Evolutionary conservation across 2,888 invertebrate species (phyloP).

Genomic region (Perizoma flavofasciatum): DNA sequence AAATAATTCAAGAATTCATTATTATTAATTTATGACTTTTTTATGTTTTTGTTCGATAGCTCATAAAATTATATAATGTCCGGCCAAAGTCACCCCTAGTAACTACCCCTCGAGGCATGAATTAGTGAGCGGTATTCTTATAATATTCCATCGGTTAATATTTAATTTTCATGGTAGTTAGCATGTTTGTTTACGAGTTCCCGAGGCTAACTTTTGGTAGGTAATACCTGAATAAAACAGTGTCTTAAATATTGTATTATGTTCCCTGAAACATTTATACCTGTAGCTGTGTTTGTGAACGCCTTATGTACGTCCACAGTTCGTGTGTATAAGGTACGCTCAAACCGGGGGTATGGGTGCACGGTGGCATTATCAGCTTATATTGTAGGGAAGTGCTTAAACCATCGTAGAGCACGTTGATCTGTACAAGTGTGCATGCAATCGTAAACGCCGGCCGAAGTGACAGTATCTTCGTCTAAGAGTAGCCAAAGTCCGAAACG

Average conservation of each 20-base stretch:
- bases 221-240: conserved; percentile 27
- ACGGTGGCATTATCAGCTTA: too few relatives aligned
- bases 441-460: too few relatives aligned
- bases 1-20: too few relatives aligned
- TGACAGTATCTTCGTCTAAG: too few relatives aligned
- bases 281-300: neutral
- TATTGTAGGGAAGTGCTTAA: too few relatives aligned
- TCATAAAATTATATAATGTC: neutral
- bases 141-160: conserved; percentile 32
- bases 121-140: conserved; percentile 30
- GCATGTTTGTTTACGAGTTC: conserved; percentile 33
- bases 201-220: conserved; percentile 26
- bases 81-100: conserved; percentile 9
- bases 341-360: too few relatives aligned
- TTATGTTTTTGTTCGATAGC: neutral
- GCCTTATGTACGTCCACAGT: neutral
- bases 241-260: conserved; percentile 23
- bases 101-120: conserved; percentile 21
- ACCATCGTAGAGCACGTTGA: too few relatives aligned
- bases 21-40: too few relatives aligned
- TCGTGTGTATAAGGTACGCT: neutral
- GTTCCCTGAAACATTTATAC: conserved; percentile 11
- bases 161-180: conserved; percentile 34
- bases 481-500: too few relatives aligned
- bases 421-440: too few relatives aligned